A percentile compares a stretch with the other conserved stretches of the same genome.
Conservation (phyloP, 2,113 vertebrate species). For the Dasypus novemcinctus region DNA sequence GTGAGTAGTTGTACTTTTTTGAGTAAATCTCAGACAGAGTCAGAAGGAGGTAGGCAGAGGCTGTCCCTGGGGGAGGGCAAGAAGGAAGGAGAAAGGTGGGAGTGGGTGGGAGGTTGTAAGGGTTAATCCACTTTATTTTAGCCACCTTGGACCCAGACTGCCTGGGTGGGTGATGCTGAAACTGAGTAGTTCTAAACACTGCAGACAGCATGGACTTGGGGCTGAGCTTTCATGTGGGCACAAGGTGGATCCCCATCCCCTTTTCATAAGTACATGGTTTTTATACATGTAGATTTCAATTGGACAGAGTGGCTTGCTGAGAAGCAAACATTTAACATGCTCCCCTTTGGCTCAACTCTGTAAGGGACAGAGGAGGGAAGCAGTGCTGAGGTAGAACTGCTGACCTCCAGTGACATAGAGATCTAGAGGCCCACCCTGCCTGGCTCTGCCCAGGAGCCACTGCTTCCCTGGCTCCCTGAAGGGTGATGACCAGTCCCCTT, state of each 20-base stretch:
- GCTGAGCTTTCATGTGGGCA: fast-evolving
- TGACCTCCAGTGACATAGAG: not conserved
- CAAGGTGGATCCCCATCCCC: fast-evolving
- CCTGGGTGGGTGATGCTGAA: fast-evolving
- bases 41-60: slow-evolving; percentile 92
- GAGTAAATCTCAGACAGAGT: slow-evolving; percentile 99
- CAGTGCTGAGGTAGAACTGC: not conserved
- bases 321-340: no score
- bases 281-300: not conserved
- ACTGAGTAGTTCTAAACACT: not conserved
- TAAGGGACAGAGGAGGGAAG: not conserved
- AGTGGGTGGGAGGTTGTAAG: fast-evolving
- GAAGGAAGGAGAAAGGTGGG: not conserved
- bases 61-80: slow-evolving; percentile 87
- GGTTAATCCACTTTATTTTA: fast-evolving
- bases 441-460: fast-evolving
- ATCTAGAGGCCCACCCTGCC: fast-evolving
- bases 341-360: not conserved
- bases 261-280: fast-evolving
- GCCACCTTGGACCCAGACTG: no score
- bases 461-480: not conserved
- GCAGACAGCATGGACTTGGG: fast-evolving
- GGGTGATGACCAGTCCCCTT: fast-evolving
- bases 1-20: slow-evolving; percentile 97
- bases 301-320: not conserved